Conservation (phyloP, 2,888 invertebrate genomes). For the Nephrocerus scutellatus region DNA sequence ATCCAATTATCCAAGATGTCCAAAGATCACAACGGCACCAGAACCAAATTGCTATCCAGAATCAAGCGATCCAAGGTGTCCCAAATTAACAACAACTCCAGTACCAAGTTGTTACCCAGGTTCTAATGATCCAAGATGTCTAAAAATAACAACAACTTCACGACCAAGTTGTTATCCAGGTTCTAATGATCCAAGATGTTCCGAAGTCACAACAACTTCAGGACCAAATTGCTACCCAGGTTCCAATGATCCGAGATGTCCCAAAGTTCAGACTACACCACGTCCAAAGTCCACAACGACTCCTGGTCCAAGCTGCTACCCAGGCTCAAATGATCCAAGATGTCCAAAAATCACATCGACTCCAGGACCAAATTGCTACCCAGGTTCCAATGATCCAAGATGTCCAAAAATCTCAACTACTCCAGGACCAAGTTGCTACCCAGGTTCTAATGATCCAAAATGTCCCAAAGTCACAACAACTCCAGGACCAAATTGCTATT, state of each 20-base stretch:
- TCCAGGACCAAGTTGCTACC: slow-evolving; percentile 24
- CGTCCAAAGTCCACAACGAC: too few species aligned
- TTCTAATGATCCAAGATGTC: slow-evolving; percentile 23
- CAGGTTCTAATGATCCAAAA: slow-evolving; percentile 27
- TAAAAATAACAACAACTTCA: background rate
- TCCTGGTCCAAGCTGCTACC: too few species aligned
- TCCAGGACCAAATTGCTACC: too few species aligned
- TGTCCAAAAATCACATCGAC: too few species aligned
- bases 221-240: slow-evolving; percentile 41
- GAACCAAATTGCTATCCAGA: slow-evolving; percentile 30
- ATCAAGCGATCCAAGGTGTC: slow-evolving; percentile 36
- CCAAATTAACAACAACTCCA: slow-evolving; percentile 24
- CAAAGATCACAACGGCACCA: slow-evolving; percentile 27
- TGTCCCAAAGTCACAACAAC: slow-evolving; percentile 14
- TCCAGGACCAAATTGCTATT: slow-evolving; percentile 13
- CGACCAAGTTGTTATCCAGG: slow-evolving; percentile 48
- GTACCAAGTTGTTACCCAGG: slow-evolving; percentile 21
- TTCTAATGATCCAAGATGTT: slow-evolving; percentile 39
- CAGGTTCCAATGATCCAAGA: too few species aligned
- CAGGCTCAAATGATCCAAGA: too few species aligned
- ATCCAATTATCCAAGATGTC: slow-evolving; percentile 42
- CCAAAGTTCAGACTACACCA: too few species aligned
- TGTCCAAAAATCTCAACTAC: too few species aligned
- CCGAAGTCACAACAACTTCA: slow-evolving; percentile 25
- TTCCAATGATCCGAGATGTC: slow-evolving; percentile 43